Conservation (phyloP, 2,797 vertebrate genomes). For the Fistularia tabacaria region DNA sequence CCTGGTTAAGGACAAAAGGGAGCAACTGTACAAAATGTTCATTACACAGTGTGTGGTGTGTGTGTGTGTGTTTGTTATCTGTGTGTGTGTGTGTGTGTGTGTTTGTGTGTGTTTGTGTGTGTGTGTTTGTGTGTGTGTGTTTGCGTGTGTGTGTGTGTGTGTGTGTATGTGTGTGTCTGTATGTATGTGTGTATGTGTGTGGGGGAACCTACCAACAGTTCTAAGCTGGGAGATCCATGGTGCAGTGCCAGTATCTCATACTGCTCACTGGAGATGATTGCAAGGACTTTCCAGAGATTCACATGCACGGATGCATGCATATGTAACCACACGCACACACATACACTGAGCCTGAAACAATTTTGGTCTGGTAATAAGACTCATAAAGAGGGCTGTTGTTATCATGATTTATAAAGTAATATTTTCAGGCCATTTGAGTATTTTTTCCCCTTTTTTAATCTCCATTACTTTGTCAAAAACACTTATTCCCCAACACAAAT, state of each 20-base stretch:
- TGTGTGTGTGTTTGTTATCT: too few relatives aligned
- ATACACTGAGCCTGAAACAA: slow-evolving; percentile 35
- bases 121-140: neutral
- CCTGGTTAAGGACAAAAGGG: neutral
- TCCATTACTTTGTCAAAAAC: neutral
- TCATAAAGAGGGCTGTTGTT: slow-evolving; percentile 27
- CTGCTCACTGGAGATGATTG: slow-evolving; percentile 34
- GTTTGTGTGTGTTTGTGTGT: too few relatives aligned
- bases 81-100: too few relatives aligned
- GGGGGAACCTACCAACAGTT: slow-evolving; percentile 8
- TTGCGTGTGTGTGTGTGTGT: neutral
- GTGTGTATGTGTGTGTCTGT: neutral
- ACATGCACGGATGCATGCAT: too few relatives aligned
- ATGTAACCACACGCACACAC: too few relatives aligned
- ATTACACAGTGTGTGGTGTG: too few relatives aligned
- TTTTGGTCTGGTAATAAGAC: slow-evolving; percentile 43
- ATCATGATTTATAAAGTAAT: slow-evolving; percentile 37
- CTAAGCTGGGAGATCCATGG: slow-evolving; percentile 11
- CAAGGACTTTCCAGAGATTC: slow-evolving; percentile 19
- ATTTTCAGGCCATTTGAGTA: slow-evolving; percentile 25
- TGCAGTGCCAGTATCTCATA: slow-evolving; percentile 1
- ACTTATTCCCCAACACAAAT: neutral
- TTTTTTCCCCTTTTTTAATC: slow-evolving; percentile 9
- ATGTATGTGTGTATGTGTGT: too few relatives aligned
- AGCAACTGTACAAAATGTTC: neutral